These are phyloP conservation scores for Melinaea menophilus DNA, from an alignment of 2,888 invertebrate species.

Conservation along the genomic window DNA sequence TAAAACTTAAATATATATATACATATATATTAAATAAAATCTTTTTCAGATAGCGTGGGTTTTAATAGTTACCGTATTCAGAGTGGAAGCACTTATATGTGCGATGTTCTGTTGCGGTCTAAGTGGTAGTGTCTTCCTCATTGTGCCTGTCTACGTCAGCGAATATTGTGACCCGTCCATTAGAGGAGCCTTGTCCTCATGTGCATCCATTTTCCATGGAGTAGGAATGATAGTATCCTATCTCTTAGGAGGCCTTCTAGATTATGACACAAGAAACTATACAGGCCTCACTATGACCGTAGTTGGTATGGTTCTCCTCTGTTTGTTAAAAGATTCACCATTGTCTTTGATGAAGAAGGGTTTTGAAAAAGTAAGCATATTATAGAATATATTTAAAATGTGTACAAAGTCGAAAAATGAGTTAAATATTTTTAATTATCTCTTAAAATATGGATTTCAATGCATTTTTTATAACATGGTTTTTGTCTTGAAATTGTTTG, in stretches of 20 bases:
- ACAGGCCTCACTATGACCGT: constrained; percentile 42
- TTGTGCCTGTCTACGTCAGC: constrained; percentile 50
- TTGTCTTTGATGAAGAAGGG: constrained; percentile 53
- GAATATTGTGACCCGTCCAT: constrained; percentile 61
- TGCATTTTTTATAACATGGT: too few relatives aligned
- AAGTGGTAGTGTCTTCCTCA: constrained; percentile 44
- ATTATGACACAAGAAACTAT: constrained; percentile 51
- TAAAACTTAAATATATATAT: neutral
- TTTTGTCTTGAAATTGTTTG: too few relatives aligned
- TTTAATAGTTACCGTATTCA: constrained; percentile 39
- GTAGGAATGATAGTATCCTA: constrained; percentile 56
- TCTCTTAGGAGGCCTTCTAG: constrained; percentile 49
- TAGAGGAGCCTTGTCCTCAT: constrained; percentile 54
- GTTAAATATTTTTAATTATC: too few relatives aligned
- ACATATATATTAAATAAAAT: neutral
- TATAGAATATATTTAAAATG: too few relatives aligned
- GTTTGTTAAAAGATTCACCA: constrained; percentile 53
- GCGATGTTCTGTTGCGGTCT: constrained; percentile 53
- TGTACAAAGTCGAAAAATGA: too few relatives aligned
- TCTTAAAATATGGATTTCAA: too few relatives aligned
- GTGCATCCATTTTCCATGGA: constrained; percentile 47
- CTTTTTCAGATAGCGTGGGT: constrained; percentile 50
- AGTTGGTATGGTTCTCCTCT: constrained; percentile 38
- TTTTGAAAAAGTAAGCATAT: neutral
- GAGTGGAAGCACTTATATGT: constrained; percentile 49